Evolutionary conservation across 2,113 vertebrate species (phyloP).

Genomic region (Ascaphus truei): DNA sequence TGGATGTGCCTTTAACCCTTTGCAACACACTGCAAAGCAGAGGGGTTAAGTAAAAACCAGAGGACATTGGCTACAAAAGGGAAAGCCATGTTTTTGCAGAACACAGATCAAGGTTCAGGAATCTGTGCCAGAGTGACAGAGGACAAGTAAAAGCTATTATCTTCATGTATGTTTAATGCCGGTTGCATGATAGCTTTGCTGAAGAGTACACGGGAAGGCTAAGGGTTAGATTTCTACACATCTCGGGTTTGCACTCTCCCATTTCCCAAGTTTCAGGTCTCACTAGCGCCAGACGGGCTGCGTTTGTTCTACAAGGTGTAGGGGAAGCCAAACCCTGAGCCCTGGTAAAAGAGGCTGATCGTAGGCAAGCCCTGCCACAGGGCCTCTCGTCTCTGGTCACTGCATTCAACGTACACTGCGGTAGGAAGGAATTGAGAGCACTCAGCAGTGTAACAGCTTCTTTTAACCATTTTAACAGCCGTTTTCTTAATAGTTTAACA

Average conservation of each 20-base stretch:
- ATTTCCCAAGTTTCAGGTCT: not conserved
- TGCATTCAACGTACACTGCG: no score
- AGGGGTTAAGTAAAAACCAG: no score
- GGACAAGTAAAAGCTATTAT: slow-evolving; percentile 9
- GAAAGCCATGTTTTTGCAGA: not conserved
- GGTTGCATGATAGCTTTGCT: not conserved
- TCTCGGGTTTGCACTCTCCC: not conserved
- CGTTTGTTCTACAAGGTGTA: not conserved
- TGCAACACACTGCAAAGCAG: no score
- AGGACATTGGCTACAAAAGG: not conserved
- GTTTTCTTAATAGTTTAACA: no score
- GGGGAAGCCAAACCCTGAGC: no score
- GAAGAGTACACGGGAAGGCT: not conserved
- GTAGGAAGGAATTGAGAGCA: no score
- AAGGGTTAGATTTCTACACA: not conserved
- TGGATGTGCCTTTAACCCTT: no score
- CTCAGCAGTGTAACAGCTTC: no score
- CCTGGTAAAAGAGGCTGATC: no score
- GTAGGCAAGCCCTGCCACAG: no score
- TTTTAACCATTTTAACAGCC: no score
- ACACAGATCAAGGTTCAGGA: not conserved
- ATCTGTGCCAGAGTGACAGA: slow-evolving; percentile 1
- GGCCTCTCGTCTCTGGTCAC: no score
- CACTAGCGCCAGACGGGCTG: not conserved
- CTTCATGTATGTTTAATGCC: slow-evolving; percentile 14